These are phyloP conservation scores for Phylloscopus whistleri DNA, from an alignment of 2,113 vertebrate genomes.

Conservation along the genomic window DNA sequence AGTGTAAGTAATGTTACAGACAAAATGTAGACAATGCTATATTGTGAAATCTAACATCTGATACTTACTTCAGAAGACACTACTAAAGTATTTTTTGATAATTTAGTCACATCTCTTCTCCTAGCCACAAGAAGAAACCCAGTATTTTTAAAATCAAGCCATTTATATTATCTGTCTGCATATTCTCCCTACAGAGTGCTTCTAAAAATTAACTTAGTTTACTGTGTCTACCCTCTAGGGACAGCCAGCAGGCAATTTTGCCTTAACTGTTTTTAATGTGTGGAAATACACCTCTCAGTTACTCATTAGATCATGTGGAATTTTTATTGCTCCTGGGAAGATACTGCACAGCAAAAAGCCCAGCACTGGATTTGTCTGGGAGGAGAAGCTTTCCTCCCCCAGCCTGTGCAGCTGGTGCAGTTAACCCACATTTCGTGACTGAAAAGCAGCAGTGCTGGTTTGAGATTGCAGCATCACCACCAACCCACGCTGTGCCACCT, in stretches of 20 bases:
- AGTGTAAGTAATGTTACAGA: background rate
- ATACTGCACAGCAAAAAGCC: background rate
- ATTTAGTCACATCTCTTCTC: background rate
- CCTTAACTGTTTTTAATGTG: background rate
- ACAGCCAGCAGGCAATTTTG: background rate
- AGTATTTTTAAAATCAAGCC: background rate
- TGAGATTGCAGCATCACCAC: background rate
- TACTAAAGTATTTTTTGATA: background rate
- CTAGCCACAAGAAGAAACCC: background rate
- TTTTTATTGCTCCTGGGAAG: background rate
- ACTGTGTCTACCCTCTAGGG: background rate
- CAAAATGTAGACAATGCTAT: background rate
- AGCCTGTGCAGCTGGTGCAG: background rate
- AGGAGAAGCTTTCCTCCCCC: background rate
- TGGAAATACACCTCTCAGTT: background rate
- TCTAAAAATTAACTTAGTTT: background rate
- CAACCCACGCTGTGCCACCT: fast-evolving
- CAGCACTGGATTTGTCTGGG: background rate
- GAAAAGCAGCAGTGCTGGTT: background rate
- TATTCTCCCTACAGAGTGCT: background rate
- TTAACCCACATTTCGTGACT: background rate
- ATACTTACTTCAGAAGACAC: background rate
- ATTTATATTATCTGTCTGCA: background rate
- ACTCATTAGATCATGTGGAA: background rate
- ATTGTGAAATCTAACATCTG: background rate